phyloP scores from a whole-genome alignment of 1,140 invertebrate genomes.

The Trichonephila clavata region DNA sequence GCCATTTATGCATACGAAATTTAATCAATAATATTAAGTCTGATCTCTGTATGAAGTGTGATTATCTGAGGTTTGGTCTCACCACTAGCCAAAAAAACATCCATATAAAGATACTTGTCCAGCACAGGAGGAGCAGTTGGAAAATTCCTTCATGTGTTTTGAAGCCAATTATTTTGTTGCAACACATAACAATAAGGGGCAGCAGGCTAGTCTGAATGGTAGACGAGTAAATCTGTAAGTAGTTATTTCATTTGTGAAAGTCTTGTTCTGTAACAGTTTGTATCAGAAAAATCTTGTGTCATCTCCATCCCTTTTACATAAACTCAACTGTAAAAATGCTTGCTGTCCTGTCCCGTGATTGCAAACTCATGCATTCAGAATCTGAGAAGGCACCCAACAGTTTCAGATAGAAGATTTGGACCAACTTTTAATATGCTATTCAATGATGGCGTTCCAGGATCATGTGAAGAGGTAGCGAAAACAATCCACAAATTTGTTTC shows the following conservation, averaged over 20 bases:
- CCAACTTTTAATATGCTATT: slow-evolving; percentile 53
- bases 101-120: slow-evolving; percentile 56
- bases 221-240: slow-evolving; percentile 38
- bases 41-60: too few species aligned
- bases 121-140: slow-evolving; percentile 18
- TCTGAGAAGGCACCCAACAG: slow-evolving; percentile 42
- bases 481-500: too few species aligned
- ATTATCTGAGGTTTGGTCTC: too few species aligned
- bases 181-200: slow-evolving; percentile 63
- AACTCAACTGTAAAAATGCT: slow-evolving; percentile 51
- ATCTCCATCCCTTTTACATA: slow-evolving; percentile 46
- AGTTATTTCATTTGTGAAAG: slow-evolving; percentile 45
- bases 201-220: too few species aligned
- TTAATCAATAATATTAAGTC: too few species aligned
- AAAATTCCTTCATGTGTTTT: slow-evolving; percentile 26
- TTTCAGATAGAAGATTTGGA: slow-evolving; percentile 38
- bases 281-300: slow-evolving; percentile 17
- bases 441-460: too few species aligned
- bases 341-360: slow-evolving; percentile 1
- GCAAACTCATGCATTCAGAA: slow-evolving; percentile 29
- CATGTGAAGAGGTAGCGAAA: slow-evolving; percentile 61
- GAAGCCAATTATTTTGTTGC: slow-evolving; percentile 19
- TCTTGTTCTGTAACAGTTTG: background rate
- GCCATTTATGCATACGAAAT: too few species aligned
- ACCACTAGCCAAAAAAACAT: slow-evolving; percentile 44